Percentiles rank a stretch among this genome's conserved stretches.
Conservation (phyloP, 1,140 invertebrate species). For the Stenopsyche tienmushanensis region DNA sequence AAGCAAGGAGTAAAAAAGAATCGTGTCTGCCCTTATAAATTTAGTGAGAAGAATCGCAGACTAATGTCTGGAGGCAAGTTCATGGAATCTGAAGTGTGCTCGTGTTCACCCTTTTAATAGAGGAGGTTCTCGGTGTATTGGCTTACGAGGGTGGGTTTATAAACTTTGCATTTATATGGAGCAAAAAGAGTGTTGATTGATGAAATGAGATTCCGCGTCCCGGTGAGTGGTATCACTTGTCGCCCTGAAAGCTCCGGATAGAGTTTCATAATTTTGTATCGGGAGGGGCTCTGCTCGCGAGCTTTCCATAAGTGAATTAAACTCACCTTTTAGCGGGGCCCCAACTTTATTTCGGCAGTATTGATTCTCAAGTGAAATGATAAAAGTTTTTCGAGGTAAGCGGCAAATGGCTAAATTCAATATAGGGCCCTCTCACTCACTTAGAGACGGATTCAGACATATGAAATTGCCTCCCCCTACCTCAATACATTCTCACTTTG, state of each 20-base stretch:
- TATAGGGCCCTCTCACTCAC: slow-evolving; percentile 26
- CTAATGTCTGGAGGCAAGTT: too few species aligned
- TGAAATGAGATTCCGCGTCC: slow-evolving; percentile 15
- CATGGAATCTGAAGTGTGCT: too few species aligned
- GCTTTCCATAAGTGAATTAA: slow-evolving; percentile 34
- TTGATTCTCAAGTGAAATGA: slow-evolving; percentile 36
- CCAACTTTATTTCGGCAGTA: slow-evolving; percentile 29
- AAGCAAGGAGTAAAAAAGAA: too few species aligned
- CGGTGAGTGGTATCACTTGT: slow-evolving; percentile 21
- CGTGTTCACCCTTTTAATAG: too few species aligned
- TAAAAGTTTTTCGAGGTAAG: slow-evolving; percentile 38
- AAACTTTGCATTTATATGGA: not conserved
- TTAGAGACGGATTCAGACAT: not conserved
- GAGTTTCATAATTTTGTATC: slow-evolving; percentile 26
- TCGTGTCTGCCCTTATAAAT: too few species aligned
- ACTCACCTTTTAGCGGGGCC: slow-evolving; percentile 29
- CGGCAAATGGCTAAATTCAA: slow-evolving; percentile 38
- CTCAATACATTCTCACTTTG: not conserved
- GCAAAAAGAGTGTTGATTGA: slow-evolving; percentile 5
- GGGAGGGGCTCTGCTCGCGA: not conserved
- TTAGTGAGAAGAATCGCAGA: too few species aligned
- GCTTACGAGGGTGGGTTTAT: not conserved
- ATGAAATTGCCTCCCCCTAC: slow-evolving; percentile 6
- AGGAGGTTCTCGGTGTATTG: too few species aligned
- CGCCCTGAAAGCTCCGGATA: slow-evolving; percentile 17